phyloP scores from a whole-genome alignment of 2,113 vertebrate species.

The Fregetta grallaria region DNA sequence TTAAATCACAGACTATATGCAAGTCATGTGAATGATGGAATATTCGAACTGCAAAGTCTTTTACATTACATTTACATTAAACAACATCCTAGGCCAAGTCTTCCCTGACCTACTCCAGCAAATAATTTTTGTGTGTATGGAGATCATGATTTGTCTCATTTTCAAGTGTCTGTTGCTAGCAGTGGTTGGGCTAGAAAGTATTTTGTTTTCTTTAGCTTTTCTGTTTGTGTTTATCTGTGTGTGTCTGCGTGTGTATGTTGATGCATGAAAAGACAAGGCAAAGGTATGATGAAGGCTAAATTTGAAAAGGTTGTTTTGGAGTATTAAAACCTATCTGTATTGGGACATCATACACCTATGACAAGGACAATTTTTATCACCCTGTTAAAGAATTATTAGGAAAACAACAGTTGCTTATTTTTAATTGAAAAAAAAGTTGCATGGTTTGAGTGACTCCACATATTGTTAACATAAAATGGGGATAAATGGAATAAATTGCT shows the following conservation, averaged over 20 bases:
- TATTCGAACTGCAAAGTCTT: background rate
- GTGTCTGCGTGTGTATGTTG: fast-evolving
- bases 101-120: background rate
- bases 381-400: background rate
- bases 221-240: background rate
- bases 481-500: background rate
- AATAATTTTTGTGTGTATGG: background rate
- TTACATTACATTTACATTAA: background rate
- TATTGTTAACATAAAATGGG: background rate
- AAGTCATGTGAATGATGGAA: background rate
- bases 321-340: background rate
- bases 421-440: background rate
- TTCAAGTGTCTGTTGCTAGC: background rate
- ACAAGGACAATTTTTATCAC: background rate
- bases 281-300: background rate
- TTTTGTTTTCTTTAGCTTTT: background rate
- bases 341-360: background rate
- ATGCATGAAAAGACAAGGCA: background rate
- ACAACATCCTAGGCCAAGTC: background rate
- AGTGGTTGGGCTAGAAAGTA: background rate
- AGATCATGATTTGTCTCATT: background rate
- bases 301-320: background rate
- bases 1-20: background rate
- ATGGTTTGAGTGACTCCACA: background rate
- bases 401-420: background rate